A percentile compares a stretch with the other conserved stretches of the same genome.
Evolutionary conservation across 2,888 invertebrate genomes (phyloP).

Genomic region (Shargacucullia verbasci): DNA sequence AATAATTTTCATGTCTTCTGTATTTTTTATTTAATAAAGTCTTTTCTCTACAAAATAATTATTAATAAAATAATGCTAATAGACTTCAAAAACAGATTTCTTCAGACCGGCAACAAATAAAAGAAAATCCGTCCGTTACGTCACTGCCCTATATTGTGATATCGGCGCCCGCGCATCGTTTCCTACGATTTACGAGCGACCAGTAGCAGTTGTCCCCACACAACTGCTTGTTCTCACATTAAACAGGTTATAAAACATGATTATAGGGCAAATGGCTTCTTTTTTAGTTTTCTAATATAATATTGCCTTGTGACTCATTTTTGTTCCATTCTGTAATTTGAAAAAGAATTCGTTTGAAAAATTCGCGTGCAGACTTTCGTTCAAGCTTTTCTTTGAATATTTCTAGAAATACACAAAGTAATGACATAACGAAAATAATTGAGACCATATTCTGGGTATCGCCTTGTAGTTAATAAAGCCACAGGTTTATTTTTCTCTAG

Average conservation of each 20-base stretch:
- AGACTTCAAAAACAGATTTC: constrained; percentile 13
- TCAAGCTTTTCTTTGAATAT: no score
- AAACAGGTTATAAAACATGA: constrained; percentile 42
- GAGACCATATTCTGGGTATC: no score
- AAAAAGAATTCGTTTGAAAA: background rate
- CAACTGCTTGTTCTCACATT: constrained; percentile 30
- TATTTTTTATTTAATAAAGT: no score
- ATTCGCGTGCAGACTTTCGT: constrained; percentile 1
- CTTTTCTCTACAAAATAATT: background rate
- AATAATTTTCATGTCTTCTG: no score
- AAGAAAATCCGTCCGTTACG: constrained; percentile 43
- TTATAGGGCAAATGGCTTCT: constrained; percentile 15
- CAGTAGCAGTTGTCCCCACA: constrained; percentile 34
- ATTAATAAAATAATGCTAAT: constrained; percentile 13
- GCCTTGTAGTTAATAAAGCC: no score
- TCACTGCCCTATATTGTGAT: constrained; percentile 53
- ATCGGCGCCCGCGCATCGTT: constrained; percentile 52
- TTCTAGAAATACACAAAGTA: no score
- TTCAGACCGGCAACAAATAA: constrained; percentile 31
- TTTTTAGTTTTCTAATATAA: constrained; percentile 18
- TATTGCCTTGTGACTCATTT: constrained; percentile 7
- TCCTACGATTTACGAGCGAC: constrained; percentile 43
- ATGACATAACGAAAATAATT: no score
- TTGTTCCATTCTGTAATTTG: constrained; percentile 18
- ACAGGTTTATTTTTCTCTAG: no score